Percentiles rank a stretch among this genome's conserved stretches.
Evolutionary conservation across 2,888 invertebrate genomes (phyloP).

Genomic region (Thymelicus lineola): DNA sequence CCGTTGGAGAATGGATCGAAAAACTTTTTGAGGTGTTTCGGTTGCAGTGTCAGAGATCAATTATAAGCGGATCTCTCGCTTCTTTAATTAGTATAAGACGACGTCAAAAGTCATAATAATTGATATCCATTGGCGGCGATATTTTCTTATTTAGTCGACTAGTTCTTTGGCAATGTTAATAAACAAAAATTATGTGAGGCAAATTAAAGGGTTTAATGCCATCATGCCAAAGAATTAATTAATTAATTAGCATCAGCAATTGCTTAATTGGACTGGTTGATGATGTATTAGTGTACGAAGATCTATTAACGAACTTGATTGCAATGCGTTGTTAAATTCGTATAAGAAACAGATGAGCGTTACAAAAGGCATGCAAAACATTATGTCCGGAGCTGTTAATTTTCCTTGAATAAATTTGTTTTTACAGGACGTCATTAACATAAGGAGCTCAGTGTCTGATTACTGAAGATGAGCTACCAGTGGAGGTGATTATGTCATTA

Average conservation of each 20-base stretch:
- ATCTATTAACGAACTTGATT: constrained; percentile 15
- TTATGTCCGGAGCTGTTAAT: constrained; percentile 13
- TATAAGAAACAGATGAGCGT: constrained; percentile 17
- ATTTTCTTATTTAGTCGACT: too few relatives aligned
- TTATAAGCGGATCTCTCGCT: too few relatives aligned
- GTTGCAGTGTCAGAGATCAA: too few relatives aligned
- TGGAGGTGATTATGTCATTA: constrained; percentile 2
- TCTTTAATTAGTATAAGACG: too few relatives aligned
- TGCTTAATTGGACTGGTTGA: constrained; percentile 12
- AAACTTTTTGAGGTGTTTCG: too few relatives aligned
- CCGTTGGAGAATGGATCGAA: too few relatives aligned
- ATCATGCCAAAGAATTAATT: too few relatives aligned
- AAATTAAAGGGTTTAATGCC: too few relatives aligned
- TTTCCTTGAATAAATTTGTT: constrained; percentile 25
- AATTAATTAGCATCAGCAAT: background rate
- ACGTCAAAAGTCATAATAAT: too few relatives aligned
- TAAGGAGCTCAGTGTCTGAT: background rate
- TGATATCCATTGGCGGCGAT: too few relatives aligned
- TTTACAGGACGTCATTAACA: constrained; percentile 16
- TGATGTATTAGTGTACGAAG: constrained; percentile 9
- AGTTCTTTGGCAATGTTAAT: too few relatives aligned
- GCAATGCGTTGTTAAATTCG: constrained; percentile 6
- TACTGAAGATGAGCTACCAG: background rate
- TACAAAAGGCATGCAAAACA: constrained; percentile 25
- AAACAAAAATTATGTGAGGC: too few relatives aligned